Evolutionary conservation across 1,140 invertebrate species (phyloP), one percentile per base, ranked within the genome.

Genomic region (Hylaeus anthracinus): DNA sequence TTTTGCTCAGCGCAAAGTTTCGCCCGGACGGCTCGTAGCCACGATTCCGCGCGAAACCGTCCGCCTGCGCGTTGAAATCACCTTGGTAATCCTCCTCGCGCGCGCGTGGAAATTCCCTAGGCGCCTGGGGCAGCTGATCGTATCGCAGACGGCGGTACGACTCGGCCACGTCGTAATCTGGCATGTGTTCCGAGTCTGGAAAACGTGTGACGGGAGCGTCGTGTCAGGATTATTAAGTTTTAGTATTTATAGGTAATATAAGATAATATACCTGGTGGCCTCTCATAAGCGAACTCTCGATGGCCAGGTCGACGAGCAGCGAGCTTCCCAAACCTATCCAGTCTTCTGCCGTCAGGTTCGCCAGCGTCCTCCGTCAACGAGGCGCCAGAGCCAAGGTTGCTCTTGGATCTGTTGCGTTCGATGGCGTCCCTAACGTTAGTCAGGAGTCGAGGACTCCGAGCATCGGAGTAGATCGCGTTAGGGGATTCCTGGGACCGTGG

Each of bases 1-100:
- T 72, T 12, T 78, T 84, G 72, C 69, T 89, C 9, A 72, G 48
- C 0, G 79, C 71, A 58, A 83, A 88, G 1, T 91, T 85, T 1
- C 77, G 72, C 8, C 72, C 75, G 0, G 70, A 26, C 0, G 86
- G 81, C 10, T 78, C 58, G 69, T 86, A 89, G 3, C 83, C 86
- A 2, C 80, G 83, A 48, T 74, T 78, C 8, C 41, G 51, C 0
- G 75, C 72, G 43, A 83, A 88, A 37, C 58, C 26, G 43, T 76
- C 72, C 1, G 69, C n/a, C 10, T 74, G 72, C 9, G 65, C 15
- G 26, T 51, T 58, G 6, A 80, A 83, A 53, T 88, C 74, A 3
- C 75, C 48, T 5, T 63, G 79, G 26, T 77, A 81, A n/a, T 77
- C 64, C 3, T 85, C 70, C 10, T 79, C 61, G 37, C 43, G 69